These are phyloP conservation scores for Poecile atricapillus DNA, from an alignment of 2,113 vertebrate species.

Conservation along the genomic window DNA sequence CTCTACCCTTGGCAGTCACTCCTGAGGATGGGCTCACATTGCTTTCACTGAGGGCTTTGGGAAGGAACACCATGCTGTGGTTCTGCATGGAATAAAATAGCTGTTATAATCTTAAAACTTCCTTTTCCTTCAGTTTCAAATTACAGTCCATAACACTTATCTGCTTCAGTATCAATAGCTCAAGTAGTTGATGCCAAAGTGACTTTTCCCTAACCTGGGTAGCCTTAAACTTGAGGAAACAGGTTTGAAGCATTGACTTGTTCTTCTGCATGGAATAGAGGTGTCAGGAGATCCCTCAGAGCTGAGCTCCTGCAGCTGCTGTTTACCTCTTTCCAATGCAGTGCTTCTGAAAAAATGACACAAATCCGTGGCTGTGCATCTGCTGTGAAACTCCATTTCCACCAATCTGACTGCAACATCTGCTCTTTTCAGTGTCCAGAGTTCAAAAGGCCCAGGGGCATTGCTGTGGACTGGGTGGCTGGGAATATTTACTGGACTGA, in stretches of 20 bases:
- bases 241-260: neutral
- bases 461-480: constrained; percentile 96
- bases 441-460: constrained; percentile 91
- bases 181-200: neutral
- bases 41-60: neutral
- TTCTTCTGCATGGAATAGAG: neutral
- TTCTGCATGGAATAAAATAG: neutral
- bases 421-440: constrained; percentile 86
- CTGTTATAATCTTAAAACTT: neutral
- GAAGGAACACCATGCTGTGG: neutral
- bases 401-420: neutral
- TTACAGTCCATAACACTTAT: neutral
- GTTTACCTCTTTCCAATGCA: neutral
- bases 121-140: neutral
- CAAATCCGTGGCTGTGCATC: neutral
- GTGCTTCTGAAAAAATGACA: neutral
- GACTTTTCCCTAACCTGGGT: neutral
- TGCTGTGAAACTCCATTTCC: neutral
- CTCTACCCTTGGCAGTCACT: neutral
- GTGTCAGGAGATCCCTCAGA: neutral
- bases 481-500: constrained; percentile 98
- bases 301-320: neutral
- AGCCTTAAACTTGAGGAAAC: neutral
- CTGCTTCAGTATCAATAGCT: neutral
- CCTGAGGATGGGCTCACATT: neutral